Evolutionary conservation across 2,797 vertebrate genomes (phyloP).

Genomic region (Tachyglossus aculeatus): DNA sequence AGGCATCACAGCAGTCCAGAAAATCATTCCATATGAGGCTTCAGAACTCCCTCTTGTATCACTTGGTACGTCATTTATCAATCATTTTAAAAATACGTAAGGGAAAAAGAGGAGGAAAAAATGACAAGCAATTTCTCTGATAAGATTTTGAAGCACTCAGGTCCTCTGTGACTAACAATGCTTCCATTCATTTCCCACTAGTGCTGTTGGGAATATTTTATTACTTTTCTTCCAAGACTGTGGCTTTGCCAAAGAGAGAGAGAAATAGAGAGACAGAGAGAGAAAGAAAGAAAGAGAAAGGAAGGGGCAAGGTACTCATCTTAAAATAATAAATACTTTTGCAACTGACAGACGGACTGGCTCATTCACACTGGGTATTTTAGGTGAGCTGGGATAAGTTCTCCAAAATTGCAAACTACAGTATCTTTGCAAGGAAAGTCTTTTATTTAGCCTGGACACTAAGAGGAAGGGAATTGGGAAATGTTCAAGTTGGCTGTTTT

Average conservation of each 20-base stretch:
- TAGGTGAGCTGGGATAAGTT: conserved; percentile 22
- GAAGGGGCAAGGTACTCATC: conserved; percentile 7
- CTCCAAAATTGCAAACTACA: not conserved
- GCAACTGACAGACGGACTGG: conserved; percentile 24
- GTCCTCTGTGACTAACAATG: conserved; percentile 58
- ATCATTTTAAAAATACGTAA: conserved; percentile 66
- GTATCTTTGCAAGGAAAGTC: conserved; percentile 9
- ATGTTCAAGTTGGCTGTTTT: not conserved
- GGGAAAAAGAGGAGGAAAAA: conserved; percentile 43
- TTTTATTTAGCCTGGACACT: conserved; percentile 19
- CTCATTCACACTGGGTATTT: conserved; percentile 5
- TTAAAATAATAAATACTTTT: conserved; percentile 51
- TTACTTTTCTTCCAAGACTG: conserved; percentile 46
- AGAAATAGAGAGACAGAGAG: conserved; percentile 14
- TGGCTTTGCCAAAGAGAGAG: not conserved
- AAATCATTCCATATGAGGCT: conserved; percentile 51
- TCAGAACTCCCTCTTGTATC: conserved; percentile 50
- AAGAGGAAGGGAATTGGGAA: not conserved
- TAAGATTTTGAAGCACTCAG: conserved; percentile 53
- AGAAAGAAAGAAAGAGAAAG: conserved; percentile 2
- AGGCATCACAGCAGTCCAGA: conserved; percentile 32
- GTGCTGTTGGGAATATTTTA: conserved; percentile 45
- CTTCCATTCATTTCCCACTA: conserved; percentile 58
- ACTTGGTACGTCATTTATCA: conserved; percentile 62
- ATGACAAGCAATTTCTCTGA: conserved; percentile 55